Evolutionary conservation across 2,113 vertebrate species (phyloP), one percentile per base, ranked within the genome.

Genomic region (Melanerpes formicivorus): DNA sequence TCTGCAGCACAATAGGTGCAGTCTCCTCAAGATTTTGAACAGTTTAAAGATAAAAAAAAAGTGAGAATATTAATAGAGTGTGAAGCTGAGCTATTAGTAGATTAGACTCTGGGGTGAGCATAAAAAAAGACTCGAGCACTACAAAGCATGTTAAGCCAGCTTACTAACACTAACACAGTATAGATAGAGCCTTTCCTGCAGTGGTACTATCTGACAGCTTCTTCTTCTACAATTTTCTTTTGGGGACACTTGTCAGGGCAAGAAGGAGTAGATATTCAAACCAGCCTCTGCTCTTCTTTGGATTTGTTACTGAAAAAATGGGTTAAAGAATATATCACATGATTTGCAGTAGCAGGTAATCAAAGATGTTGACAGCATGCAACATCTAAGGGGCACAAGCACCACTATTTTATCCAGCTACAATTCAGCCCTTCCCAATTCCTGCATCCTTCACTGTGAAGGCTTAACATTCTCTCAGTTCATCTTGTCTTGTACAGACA

Each of bases 1-100:
- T 60, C 84, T 62, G 18, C 70, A 90, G 76, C 73, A 95, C 66
- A 93, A 86, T 91, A 84, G 83, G 66, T 72, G 50, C 59, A 90
- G 62, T 15, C 73, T 95, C 65, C 40, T 91, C 72, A 88, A 83
- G 65, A 93, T 90, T 93, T 91, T 80, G 90, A 90, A 88, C 63
- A 93, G 37, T 92, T 93, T 64, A 52, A 52, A 50, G 19, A 50
- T 13, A 55, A 44, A 23, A 23, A 80, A 87, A 84, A 78, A 80
- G 44, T 55, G 73, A 93, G 94, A 96, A 95, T 95, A 93, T 91
- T 95, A 96, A 96, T 63, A 93, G 91, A 91, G 76, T 90, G 76
- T 86, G 90, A 93, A 95, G 87, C 80, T 78, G 62, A 88, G 85
- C 82, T 96, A 96, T 96, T 95, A 95, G 95, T 95, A 96, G 94